A percentile compares a stretch with the other conserved stretches of the same genome.
Conservation (phyloP, 2,797 vertebrate species). For the Rhodeus uyekii region DNA sequence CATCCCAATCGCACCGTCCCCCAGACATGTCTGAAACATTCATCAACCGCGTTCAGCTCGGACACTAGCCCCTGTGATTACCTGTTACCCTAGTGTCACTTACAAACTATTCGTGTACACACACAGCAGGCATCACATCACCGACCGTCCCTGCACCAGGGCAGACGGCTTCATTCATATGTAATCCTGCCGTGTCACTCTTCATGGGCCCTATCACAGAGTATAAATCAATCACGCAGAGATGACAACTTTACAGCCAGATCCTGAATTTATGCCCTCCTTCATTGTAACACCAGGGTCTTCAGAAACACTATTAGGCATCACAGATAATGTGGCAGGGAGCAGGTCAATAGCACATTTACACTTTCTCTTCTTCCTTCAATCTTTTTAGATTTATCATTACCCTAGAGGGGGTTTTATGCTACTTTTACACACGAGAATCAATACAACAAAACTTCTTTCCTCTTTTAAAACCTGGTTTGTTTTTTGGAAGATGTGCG, state of each 20-base stretch:
- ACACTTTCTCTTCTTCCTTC: slow-evolving; percentile 42
- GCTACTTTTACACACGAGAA: slow-evolving; percentile 35
- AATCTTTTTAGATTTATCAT: not conserved
- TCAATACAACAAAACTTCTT: slow-evolving; percentile 58
- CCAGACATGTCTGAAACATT: slow-evolving; percentile 48
- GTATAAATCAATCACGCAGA: slow-evolving; percentile 41
- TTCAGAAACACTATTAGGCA: slow-evolving; percentile 29
- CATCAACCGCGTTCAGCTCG: slow-evolving; percentile 27
- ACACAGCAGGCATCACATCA: slow-evolving; percentile 9
- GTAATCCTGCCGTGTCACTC: slow-evolving; percentile 30
- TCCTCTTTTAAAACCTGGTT: slow-evolving; percentile 54
- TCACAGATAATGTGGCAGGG: slow-evolving; percentile 27
- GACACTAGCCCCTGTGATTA: slow-evolving; percentile 47
- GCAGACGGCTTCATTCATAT: slow-evolving; percentile 42
- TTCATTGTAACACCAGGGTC: slow-evolving; percentile 34
- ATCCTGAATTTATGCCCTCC: slow-evolving; percentile 20
- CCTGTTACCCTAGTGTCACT: slow-evolving; percentile 40
- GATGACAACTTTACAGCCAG: slow-evolving; percentile 35
- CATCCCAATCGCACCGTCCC: slow-evolving; percentile 55
- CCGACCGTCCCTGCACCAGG: not conserved
- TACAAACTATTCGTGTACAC: slow-evolving; percentile 19
- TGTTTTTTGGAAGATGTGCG: slow-evolving; percentile 58
- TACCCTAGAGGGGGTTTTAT: slow-evolving; percentile 1
- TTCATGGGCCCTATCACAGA: slow-evolving; percentile 24
- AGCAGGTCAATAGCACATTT: slow-evolving; percentile 61